These are phyloP conservation scores for Clytia hemisphaerica DNA, from an alignment of 30 jellyfish, hydroid and myxozoan species.

Conservation along the genomic window DNA sequence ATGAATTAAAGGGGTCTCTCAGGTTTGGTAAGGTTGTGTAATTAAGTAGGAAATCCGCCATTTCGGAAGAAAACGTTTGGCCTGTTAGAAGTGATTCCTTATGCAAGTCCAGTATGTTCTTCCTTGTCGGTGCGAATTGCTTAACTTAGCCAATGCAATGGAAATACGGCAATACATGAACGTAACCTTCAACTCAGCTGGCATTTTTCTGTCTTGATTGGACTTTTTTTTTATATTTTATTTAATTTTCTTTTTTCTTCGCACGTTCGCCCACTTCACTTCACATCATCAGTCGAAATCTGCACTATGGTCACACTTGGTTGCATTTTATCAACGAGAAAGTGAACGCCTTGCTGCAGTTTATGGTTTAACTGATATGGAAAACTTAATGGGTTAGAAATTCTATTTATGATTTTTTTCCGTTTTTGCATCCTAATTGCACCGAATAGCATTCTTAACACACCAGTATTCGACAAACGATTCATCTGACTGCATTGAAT, in stretches of 20 bases:
- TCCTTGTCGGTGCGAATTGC: too few relatives aligned
- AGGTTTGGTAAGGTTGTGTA: too few relatives aligned
- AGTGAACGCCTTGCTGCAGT: constrained; percentile 61
- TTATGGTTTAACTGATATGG: constrained; percentile 66
- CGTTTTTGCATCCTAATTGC: not conserved
- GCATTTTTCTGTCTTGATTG: too few relatives aligned
- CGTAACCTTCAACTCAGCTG: too few relatives aligned
- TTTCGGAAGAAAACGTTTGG: too few relatives aligned
- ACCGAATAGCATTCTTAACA: not conserved
- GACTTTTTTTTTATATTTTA: not conserved
- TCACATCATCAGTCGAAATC: constrained; percentile 64
- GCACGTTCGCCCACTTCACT: not conserved
- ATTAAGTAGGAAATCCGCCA: too few relatives aligned
- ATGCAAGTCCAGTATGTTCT: too few relatives aligned
- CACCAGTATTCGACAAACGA: not conserved
- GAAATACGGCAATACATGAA: too few relatives aligned
- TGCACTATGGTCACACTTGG: constrained; percentile 96
- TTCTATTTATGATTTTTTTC: too few relatives aligned
- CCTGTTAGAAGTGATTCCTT: too few relatives aligned
- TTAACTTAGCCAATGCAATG: too few relatives aligned
- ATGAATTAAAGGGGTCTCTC: too few relatives aligned
- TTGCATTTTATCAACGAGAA: constrained; percentile 85
- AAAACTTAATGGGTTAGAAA: constrained; percentile 57
- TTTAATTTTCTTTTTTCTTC: not conserved
- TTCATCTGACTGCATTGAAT: not conserved